Conservation (phyloP, 2,113 vertebrate genomes). For the Pseudorhombus dupliciocellatus region DNA sequence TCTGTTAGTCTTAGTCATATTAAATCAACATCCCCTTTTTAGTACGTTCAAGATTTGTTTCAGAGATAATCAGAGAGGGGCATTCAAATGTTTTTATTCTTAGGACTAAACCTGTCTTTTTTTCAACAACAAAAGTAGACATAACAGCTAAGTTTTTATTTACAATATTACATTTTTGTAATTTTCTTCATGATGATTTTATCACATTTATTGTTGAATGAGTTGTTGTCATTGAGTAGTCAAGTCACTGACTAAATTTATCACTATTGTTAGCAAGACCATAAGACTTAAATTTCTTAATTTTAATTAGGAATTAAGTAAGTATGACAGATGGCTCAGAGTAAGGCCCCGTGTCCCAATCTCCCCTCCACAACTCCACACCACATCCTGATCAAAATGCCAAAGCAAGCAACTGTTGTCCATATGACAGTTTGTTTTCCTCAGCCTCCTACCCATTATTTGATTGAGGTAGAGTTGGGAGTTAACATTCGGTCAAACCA, state of each 20-base stretch:
- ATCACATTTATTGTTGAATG: background rate
- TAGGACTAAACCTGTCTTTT: background rate
- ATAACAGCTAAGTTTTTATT: background rate
- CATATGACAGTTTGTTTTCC: too few species aligned
- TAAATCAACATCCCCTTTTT: background rate
- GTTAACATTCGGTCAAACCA: conserved; percentile 12
- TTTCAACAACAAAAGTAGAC: background rate
- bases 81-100: too few species aligned
- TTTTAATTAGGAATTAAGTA: background rate
- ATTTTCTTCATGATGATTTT: too few species aligned
- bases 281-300: background rate
- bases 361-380: background rate
- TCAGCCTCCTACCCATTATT: background rate
- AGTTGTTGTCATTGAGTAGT: background rate
- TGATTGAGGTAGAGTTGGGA: conserved; percentile 9
- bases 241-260: background rate
- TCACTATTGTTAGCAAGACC: background rate
- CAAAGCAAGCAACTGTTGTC: background rate
- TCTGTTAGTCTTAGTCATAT: background rate
- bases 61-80: too few species aligned
- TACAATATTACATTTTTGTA: background rate
- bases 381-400: background rate
- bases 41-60: background rate
- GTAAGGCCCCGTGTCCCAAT: background rate
- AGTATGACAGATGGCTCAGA: background rate